Evolutionary conservation across 1,140 invertebrate species (phyloP), one percentile per base, ranked within the genome.

Genomic region (Lasioglossum baleicum): DNA sequence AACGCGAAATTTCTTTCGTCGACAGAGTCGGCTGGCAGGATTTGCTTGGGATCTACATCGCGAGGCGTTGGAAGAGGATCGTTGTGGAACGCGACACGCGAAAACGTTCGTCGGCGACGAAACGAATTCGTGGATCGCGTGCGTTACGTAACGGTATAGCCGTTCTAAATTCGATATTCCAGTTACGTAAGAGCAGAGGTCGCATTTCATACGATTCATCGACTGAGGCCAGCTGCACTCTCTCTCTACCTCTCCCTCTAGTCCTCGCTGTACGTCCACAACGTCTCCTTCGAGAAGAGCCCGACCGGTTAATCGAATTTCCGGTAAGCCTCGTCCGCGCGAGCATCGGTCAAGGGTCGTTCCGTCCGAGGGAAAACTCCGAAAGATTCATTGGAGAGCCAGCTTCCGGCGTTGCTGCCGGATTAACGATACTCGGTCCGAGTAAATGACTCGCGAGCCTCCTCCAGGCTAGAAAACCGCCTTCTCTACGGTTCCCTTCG

Each of bases 291-390:
- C 17, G 4, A 17, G 51, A 15, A 44, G n/a, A 44, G n/a, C 81
- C 17, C 60, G 67, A 75, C 75, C 60, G 68, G 58, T 83, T 75
- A 58, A 80, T 84, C 77, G 77, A 84, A 83, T 83, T 75, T 68
- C 63, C 77, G 20, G 17, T 22, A 66, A 65, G 53, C 31, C 58
- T 69, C 53, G 67, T 58, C 79, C 48, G 58, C 31, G 48, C 68
- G 56, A 48, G 20, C 63, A 17, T 56, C 67, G 64, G 20, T 69
- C 42, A 53, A 48, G 56, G 68, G 53, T 51, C 35, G 64, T 61
- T 26, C 26, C 65, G 26, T 35, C 31, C 13, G n/a, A 13, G 3
- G 48, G 71, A 83, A 78, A 69, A 65, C 60, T 15, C 56, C 60
- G 75, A 78, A 79, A 78, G 78, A 76, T 60, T 82, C 78, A 77